phyloP scores from a whole-genome alignment of 1,140 invertebrate species.

The Microplitis demolitor region DNA sequence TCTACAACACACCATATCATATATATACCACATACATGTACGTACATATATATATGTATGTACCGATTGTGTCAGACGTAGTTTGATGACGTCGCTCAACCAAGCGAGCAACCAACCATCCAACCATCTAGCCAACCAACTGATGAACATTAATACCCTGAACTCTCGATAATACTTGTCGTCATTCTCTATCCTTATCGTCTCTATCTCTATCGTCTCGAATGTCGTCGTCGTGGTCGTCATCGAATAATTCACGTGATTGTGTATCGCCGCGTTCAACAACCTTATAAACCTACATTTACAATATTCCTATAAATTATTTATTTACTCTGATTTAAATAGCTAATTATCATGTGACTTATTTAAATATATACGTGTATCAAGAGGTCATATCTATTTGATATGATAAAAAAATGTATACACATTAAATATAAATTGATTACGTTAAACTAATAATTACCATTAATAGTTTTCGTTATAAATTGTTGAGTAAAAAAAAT shows the following conservation, averaged over 20 bases:
- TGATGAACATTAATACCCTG: background rate
- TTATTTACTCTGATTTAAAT: background rate
- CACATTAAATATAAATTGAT: no score
- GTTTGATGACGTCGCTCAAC: slow-evolving; percentile 5
- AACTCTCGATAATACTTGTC: background rate
- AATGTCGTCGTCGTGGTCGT: no score
- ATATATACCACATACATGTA: background rate
- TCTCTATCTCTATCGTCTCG: no score
- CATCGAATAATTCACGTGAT: no score
- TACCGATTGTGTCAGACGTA: slow-evolving; percentile 10
- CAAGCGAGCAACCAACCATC: background rate
- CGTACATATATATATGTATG: no score
- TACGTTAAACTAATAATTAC: no score
- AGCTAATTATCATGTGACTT: background rate
- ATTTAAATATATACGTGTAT: no score
- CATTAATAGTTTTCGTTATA: no score
- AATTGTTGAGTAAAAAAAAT: background rate
- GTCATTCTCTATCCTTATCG: no score
- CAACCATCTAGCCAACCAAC: background rate
- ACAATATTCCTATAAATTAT: background rate
- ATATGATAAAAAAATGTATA: no score
- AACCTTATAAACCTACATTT: background rate
- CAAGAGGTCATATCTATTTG: no score
- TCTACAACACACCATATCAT: background rate
- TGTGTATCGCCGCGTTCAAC: no score